Base-by-base conservation (phyloP, 2,797 vertebrate species). In the Leptodactylus fallax region DNA sequence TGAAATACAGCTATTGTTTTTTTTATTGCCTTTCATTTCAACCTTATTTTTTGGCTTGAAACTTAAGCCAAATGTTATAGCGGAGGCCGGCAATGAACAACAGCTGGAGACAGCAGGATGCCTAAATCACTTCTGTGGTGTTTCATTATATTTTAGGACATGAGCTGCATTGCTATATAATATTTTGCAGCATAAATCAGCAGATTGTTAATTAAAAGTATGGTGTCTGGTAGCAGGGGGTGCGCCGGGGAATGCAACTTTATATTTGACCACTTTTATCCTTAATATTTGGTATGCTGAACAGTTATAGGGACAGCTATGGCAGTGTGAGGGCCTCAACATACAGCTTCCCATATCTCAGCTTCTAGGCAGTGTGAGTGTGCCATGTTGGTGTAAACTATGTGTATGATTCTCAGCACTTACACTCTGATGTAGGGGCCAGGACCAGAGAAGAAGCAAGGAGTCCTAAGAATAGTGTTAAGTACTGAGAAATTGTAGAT, bases 81-180 rank as follows among this genome's bases (percentile, higher is more conserved):
- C 36, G 16, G 71, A 74, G 71, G 71, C 72, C 47, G 19, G 72
- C 72, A 14, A 72, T 72, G 69, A 72, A 47, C 27, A 72, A 76
- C 72, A 76, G 72, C 72, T 76, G 72, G 72, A 76, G 72, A n/a
- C 72, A 14, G 72, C 72, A 76, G 72, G 72, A 76, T 2, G 72
- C 72, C 72, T 13, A 49, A 76, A 76, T 49, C 71, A 74, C 19
- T 49, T 74, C 71, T 74, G 3, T 17, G 17, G 69, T 49, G 71
- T 74, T 74, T 74, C 71, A 74, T 74, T 74, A 74, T 82, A 72
- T 63, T 45, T 65, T 49, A 53, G 55, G 90, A 63, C 17, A 88
- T 83, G 71, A 74, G 17, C 36, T 74, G 71, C 45, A 21, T 49
- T 49, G 36, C 71, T 21, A 45, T 49, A n/a, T 74, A 74, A 74